A percentile compares a stretch with the other conserved stretches of the same genome.
Evolutionary conservation across 2,113 vertebrate genomes (phyloP).

Genomic region (Oryzias celebensis): DNA sequence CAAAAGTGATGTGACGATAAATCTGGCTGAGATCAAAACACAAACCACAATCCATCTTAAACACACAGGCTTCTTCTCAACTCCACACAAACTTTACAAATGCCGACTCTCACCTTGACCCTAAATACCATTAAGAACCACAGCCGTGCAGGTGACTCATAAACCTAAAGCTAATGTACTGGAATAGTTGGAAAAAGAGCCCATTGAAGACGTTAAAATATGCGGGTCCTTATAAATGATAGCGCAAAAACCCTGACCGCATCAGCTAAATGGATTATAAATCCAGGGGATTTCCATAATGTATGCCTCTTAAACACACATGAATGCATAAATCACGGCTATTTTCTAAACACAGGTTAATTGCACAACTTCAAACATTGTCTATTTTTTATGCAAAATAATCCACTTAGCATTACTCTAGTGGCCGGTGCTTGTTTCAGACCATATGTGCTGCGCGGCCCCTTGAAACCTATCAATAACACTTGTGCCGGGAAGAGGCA

Average conservation of each 20-base stretch:
- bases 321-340: conserved; percentile 90
- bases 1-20: conserved; percentile 20
- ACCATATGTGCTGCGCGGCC: conserved; percentile 77
- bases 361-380: conserved; percentile 90
- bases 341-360: conserved; percentile 99
- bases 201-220: conserved; percentile 90
- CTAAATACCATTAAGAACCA: conserved; percentile 68
- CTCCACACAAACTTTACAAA: conserved; percentile 84
- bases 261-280: conserved; percentile 99
- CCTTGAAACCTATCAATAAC: conserved; percentile 93
- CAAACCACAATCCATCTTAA: conserved; percentile 43
- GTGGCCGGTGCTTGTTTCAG: conserved; percentile 70
- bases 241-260: conserved; percentile 91
- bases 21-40: conserved; percentile 26
- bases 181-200: conserved; percentile 83
- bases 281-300: conserved; percentile 98
- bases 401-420: conserved; percentile 95
- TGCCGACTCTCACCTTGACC: conserved; percentile 87
- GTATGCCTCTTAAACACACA: conserved; percentile 94
- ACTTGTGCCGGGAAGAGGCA: conserved; percentile 77
- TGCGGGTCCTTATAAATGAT: conserved; percentile 95
- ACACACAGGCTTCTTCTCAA: conserved; percentile 61
- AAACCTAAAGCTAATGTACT: conserved; percentile 87
- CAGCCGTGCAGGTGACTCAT: conserved; percentile 80
- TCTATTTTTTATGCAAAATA: conserved; percentile 98